phyloP scores from a whole-genome alignment of 2,113 vertebrate species.

The Heterotilapia buettikoferi region DNA sequence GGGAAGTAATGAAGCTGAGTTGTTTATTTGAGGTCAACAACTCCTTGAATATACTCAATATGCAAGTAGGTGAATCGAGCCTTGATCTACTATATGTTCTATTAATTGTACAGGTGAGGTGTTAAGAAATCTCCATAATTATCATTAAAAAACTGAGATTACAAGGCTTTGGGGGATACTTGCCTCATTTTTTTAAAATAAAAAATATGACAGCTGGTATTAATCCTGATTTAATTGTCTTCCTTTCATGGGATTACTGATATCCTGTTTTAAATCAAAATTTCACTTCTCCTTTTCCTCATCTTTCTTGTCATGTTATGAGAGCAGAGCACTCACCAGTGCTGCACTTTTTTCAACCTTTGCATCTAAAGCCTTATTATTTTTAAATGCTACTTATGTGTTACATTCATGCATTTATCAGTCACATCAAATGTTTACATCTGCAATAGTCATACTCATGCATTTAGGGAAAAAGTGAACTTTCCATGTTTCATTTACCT shows the following conservation, averaged over 20 bases:
- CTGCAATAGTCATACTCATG: neutral
- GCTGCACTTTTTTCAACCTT: neutral
- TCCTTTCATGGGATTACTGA: neutral
- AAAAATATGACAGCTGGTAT: neutral
- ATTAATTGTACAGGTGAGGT: neutral
- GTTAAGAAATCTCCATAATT: neutral
- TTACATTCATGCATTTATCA: neutral
- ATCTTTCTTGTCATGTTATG: neutral
- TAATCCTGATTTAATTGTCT: neutral
- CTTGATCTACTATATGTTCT: neutral
- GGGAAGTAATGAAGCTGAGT: neutral
- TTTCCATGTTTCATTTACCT: neutral
- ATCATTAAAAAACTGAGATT: neutral
- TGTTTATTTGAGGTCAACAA: fast-evolving
- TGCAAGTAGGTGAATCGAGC: fast-evolving
- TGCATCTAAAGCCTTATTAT: neutral
- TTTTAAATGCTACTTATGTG: neutral
- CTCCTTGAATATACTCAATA: neutral
- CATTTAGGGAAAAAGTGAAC: neutral
- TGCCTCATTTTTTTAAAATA: neutral
- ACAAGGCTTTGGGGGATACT: neutral
- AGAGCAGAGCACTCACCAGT: neutral
- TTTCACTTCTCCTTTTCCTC: neutral
- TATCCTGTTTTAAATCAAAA: neutral
- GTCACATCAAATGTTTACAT: neutral